Evolutionary conservation across 2,797 vertebrate species (phyloP).

Genomic region (Atherinosoma microstoma): DNA sequence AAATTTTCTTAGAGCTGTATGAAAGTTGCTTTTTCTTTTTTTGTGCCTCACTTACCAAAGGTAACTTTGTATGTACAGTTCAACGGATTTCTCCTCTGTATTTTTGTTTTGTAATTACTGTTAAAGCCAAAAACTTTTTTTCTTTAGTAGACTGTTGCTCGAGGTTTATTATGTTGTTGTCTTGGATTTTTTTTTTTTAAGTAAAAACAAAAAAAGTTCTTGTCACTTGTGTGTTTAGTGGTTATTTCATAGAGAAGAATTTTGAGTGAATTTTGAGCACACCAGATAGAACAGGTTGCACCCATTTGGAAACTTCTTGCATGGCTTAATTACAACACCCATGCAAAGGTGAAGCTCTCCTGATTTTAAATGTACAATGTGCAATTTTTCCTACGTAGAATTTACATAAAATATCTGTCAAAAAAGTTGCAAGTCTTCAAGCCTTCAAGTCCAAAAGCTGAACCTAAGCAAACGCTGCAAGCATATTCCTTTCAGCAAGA

Average conservation of each 20-base stretch:
- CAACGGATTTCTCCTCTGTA: conserved; percentile 89
- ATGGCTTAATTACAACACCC: not conserved
- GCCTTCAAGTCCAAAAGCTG: not conserved
- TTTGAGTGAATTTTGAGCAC: not conserved
- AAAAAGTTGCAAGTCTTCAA: too few relatives aligned
- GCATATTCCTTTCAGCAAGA: conserved; percentile 6
- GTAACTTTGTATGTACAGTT: conserved; percentile 94
- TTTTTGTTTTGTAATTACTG: conserved; percentile 94
- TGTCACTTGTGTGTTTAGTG: conserved; percentile 11
- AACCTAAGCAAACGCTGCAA: conserved; percentile 2
- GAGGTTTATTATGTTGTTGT: conserved; percentile 93
- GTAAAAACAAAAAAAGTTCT: conserved; percentile 81
- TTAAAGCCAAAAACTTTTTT: conserved; percentile 91
- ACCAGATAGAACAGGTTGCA: not conserved
- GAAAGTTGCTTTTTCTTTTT: conserved; percentile 88
- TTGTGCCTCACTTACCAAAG: conserved; percentile 96
- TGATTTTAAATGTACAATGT: too few relatives aligned
- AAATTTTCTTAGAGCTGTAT: conserved; percentile 97
- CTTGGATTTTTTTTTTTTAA: conserved; percentile 85
- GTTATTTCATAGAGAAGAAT: not conserved
- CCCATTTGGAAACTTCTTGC: not conserved
- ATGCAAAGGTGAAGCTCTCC: too few relatives aligned
- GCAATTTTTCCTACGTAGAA: too few relatives aligned
- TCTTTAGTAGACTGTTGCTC: conserved; percentile 94
- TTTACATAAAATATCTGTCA: too few relatives aligned